Evolutionary conservation across 2,797 vertebrate genomes (phyloP).

Genomic region (Oreonectes daqikongensis): DNA sequence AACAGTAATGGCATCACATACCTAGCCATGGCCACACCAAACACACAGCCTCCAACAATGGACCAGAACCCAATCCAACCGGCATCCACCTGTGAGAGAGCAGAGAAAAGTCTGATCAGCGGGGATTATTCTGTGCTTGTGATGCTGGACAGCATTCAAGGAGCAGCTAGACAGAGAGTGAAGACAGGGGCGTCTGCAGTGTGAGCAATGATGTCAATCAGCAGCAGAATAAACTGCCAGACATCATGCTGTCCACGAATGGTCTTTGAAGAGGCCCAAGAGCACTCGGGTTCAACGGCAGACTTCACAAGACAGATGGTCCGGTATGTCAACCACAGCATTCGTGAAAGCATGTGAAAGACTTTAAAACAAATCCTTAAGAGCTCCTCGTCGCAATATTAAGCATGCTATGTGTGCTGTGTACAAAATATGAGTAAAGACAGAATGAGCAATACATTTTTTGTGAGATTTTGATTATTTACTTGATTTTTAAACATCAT

Average conservation of each 20-base stretch:
- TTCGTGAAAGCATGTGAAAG: conserved; percentile 1
- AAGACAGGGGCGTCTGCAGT: conserved; percentile 31
- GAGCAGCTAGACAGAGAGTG: conserved; percentile 7
- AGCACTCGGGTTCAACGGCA: conserved; percentile 29
- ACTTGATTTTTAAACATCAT: no score
- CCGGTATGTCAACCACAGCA: conserved; percentile 21
- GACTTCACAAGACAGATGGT: conserved; percentile 39
- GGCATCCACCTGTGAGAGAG: conserved; percentile 85
- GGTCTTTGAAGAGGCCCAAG: conserved; percentile 31
- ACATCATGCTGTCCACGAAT: conserved; percentile 32
- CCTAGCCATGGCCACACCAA: conserved; percentile 96
- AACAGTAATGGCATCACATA: conserved; percentile 63
- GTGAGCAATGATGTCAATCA: conserved; percentile 36
- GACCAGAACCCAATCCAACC: conserved; percentile 99
- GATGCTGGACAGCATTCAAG: conserved; percentile 43
- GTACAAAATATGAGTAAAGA: neutral
- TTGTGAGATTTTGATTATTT: no score
- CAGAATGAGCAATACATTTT: no score
- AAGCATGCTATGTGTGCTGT: neutral
- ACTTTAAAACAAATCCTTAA: neutral
- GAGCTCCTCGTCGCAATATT: neutral
- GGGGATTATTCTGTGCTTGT: conserved; percentile 42
- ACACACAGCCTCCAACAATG: conserved; percentile 90
- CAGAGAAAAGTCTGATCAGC: conserved; percentile 17
- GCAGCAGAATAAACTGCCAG: conserved; percentile 40